Conservation (phyloP, 2,888 invertebrate genomes). For the Nephrotoma guestfalica region DNA sequence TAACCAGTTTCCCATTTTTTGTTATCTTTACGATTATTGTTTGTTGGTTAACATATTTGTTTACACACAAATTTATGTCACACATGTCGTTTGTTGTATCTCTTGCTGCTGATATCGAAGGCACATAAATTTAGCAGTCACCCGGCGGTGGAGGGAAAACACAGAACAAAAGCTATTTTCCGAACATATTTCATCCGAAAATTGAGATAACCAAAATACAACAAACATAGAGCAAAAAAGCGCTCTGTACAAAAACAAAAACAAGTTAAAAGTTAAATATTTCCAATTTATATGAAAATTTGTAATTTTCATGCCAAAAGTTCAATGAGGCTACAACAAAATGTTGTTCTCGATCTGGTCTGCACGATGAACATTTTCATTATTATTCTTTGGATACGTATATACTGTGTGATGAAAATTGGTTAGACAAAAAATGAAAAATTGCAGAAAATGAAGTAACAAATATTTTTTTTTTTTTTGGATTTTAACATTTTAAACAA, state of each 20-base stretch:
- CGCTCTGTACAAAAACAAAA: not conserved
- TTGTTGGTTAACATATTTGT: not conserved
- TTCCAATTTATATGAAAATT: not conserved
- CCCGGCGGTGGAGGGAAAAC: not conserved
- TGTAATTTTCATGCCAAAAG: not conserved
- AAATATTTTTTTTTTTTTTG: not conserved
- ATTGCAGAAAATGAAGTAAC: not conserved
- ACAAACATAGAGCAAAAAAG: not conserved
- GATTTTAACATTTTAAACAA: not conserved
- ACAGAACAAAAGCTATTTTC: not conserved
- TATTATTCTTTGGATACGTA: not conserved
- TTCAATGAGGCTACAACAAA: not conserved
- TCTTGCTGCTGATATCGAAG: not conserved
- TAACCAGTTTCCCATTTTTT: not conserved
- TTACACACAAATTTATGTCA: not conserved
- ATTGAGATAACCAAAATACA: not conserved
- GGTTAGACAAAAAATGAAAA: not conserved
- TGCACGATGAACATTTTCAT: not conserved
- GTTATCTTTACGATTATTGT: not conserved
- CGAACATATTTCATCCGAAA: not conserved
- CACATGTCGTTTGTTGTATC: not conserved
- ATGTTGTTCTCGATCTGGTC: not conserved
- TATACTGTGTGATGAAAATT: not conserved
- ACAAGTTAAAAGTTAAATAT: not conserved
- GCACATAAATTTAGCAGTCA: not conserved